Conservation (phyloP, 1,140 invertebrate species). For the Drosophila albomicans region DNA sequence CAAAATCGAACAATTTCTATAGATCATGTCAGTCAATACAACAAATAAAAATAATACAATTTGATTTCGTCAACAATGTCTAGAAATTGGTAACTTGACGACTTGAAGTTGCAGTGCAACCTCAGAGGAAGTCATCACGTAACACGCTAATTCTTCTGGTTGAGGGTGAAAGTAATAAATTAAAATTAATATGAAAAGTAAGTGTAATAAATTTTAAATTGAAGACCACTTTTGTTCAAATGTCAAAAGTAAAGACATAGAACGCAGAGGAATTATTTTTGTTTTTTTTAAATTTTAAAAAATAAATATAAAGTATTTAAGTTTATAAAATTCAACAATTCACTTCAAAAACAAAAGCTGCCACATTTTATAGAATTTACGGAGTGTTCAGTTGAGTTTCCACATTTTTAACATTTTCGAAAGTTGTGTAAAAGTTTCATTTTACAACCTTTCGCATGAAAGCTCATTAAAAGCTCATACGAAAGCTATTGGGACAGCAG, state of each 20-base stretch:
- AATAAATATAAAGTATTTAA: too few relatives aligned
- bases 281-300: too few relatives aligned
- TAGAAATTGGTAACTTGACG: background rate
- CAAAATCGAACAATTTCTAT: conserved; percentile 24
- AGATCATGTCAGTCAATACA: conserved; percentile 14
- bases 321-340: background rate
- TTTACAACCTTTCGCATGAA: conserved; percentile 6
- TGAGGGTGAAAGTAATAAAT: background rate
- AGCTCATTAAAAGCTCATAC: conserved; percentile 15
- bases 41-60: too few relatives aligned
- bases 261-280: too few relatives aligned
- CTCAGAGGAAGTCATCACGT: conserved; percentile 2
- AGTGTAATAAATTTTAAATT: too few relatives aligned
- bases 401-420: background rate
- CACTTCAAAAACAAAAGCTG: background rate
- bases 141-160: background rate
- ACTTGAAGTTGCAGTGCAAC: background rate
- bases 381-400: background rate
- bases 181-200: background rate
- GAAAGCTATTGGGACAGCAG: conserved; percentile 1
- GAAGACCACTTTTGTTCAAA: too few relatives aligned
- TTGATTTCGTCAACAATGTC: background rate
- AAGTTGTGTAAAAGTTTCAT: background rate
- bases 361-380: background rate
- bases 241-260: too few relatives aligned